Evolutionary conservation across 2,888 invertebrate species (phyloP), one percentile per base, ranked within the genome.

Genomic region (Celastrina argiolus): DNA sequence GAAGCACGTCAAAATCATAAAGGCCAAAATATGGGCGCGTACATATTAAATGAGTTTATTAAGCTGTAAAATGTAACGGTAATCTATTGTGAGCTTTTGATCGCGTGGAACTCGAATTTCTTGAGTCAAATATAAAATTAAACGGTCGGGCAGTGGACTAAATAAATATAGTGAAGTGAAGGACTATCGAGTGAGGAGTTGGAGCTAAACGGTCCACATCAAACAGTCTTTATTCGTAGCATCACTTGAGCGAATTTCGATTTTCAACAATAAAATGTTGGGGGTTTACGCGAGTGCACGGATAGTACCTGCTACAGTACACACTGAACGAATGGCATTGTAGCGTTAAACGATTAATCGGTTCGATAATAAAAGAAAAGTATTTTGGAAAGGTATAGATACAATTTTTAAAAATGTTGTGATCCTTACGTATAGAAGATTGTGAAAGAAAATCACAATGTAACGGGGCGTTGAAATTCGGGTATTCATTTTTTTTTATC

Each of bases 211-310:
- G 69, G 66, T 68, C 69, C 59, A 69, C 69, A 70, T 73, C 72
- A 72, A 73, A 73, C 69, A 69, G 69, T 69, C 69, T 70, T 66
- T 65, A 71, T 69, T 67, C 45, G 56, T 18, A 68, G 67, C 66
- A 67, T 34, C 66, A 65, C 70, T 72, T 63, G 28, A 71, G 67
- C 65, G 65, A 56, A 67, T 68, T 69, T 71, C 69, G 69, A 73
- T 71, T 70, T 69, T 66, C 61, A 65, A 67, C 68, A 67, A 68
- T 68, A 67, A 68, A 67, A 68, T 59, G 65, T 68, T 68, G 58
- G 58, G 58, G 12, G 26, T 26, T 22, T 36, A 56, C 36, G 5
- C 7, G 58, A 58, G 28, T 31, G 31, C 63, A 63, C 68, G 65
- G 58, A 63, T 41, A 68, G 16, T 28, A 28, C 28, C 2, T 28